Conservation (phyloP, 2,113 vertebrate species). For the Bombycilla garrulus region DNA sequence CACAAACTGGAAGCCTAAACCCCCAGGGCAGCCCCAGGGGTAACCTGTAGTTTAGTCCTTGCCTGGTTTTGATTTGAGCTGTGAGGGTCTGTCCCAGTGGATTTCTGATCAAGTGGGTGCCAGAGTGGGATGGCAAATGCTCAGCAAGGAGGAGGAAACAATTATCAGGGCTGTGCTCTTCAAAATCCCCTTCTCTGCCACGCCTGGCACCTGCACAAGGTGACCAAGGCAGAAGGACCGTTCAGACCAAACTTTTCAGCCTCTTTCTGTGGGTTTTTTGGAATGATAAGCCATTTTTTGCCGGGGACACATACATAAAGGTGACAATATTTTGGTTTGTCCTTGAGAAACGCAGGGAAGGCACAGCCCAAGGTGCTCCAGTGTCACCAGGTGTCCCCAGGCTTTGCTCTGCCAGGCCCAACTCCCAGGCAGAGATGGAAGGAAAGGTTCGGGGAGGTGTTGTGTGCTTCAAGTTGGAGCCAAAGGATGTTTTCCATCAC, state of each 20-base stretch:
- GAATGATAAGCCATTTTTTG: background rate
- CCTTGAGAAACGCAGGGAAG: background rate
- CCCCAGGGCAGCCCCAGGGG: background rate
- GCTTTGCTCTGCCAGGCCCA: background rate
- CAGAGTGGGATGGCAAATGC: background rate
- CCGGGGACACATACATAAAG: background rate
- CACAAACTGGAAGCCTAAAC: fast-evolving
- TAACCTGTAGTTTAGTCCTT: background rate
- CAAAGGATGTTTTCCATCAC: background rate
- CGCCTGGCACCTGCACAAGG: background rate
- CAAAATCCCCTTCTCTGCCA: background rate
- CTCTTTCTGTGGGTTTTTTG: background rate
- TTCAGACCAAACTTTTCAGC: background rate
- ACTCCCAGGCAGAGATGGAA: background rate
- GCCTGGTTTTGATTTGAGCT: background rate
- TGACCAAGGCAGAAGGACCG: background rate
- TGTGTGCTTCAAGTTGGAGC: background rate
- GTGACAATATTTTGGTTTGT: background rate
- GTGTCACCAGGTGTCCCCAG: fast-evolving
- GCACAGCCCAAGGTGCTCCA: background rate
- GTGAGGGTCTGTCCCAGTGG: background rate
- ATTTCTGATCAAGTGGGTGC: background rate
- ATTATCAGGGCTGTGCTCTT: background rate
- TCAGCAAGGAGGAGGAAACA: background rate
- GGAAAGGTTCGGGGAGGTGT: background rate